Conservation (phyloP, 2,888 invertebrate genomes). For the Brachynemurus nebulosus region DNA sequence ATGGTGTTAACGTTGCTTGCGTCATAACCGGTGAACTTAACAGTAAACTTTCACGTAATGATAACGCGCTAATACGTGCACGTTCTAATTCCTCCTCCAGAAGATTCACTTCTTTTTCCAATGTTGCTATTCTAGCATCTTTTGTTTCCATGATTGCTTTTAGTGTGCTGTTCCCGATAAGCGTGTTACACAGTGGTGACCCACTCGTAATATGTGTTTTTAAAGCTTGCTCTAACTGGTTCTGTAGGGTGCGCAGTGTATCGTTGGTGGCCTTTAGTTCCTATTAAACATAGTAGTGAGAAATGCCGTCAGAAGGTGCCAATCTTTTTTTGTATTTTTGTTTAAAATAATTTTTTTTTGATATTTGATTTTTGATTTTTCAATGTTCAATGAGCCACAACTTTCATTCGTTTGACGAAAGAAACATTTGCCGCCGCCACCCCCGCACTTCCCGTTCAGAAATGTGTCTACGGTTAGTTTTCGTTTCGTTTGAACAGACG, state of each 20-base stretch:
- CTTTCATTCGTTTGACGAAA: conserved; percentile 11
- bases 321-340: conserved; percentile 2
- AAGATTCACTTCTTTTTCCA: conserved; percentile 72
- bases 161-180: conserved; percentile 47
- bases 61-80: conserved; percentile 24
- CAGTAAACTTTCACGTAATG: conserved; percentile 4
- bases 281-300: conserved; percentile 34
- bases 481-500: too few species aligned
- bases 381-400: background rate
- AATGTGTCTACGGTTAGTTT: too few species aligned
- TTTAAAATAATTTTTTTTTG: too few species aligned
- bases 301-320: conserved; percentile 1
- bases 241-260: conserved; percentile 69
- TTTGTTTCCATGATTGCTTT: conserved; percentile 70
- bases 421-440: conserved; percentile 7
- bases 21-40: conserved; percentile 14
- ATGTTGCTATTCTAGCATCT: conserved; percentile 74
- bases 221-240: conserved; percentile 60
- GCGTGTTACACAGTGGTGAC: too few species aligned
- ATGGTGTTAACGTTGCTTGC: conserved; percentile 33
- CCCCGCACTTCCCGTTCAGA: background rate
- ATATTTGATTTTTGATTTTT: too few species aligned
- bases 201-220: conserved; percentile 31
- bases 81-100: conserved; percentile 64
- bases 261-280: conserved; percentile 74